Conservation (phyloP, 2,888 invertebrate species). For the Proisotoma minuta region DNA sequence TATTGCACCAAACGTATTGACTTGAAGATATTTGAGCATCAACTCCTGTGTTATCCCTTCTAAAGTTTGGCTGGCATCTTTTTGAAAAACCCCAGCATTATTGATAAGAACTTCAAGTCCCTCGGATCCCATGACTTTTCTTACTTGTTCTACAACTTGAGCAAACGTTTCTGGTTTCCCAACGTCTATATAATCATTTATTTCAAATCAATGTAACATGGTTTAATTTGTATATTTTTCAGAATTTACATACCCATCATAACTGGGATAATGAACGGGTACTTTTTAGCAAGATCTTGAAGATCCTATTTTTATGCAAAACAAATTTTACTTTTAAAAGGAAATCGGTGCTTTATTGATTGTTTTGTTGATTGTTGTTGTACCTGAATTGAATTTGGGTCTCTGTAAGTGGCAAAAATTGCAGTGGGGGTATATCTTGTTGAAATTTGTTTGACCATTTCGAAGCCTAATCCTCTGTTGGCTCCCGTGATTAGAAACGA, state of each 20-base stretch:
- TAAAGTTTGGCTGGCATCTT: conserved; percentile 68
- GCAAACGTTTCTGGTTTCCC: conserved; percentile 67
- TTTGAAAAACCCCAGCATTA: conserved; percentile 72
- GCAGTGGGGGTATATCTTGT: conserved; percentile 59
- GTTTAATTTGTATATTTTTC: too few relatives aligned
- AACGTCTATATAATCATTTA: conserved; percentile 53
- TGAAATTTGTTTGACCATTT: conserved; percentile 64
- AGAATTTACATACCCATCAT: background rate
- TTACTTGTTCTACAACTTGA: conserved; percentile 58
- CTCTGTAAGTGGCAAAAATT: conserved; percentile 78
- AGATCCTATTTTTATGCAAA: background rate
- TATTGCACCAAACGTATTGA: conserved; percentile 76
- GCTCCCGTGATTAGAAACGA: conserved; percentile 25
- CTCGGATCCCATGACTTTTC: conserved; percentile 59
- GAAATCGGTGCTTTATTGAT: too few relatives aligned
- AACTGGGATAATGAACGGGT: background rate
- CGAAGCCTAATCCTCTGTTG: conserved; percentile 82
- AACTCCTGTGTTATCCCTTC: conserved; percentile 66
- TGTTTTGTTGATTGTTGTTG: too few relatives aligned
- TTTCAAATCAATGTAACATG: background rate
- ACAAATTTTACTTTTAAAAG: background rate
- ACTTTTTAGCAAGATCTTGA: background rate
- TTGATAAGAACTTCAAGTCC: conserved; percentile 83
- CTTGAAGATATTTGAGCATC: conserved; percentile 63
- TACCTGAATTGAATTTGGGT: conserved; percentile 48